Evolutionary conservation across 1,140 invertebrate species (phyloP).

Genomic region (Ganaspis sp.): DNA sequence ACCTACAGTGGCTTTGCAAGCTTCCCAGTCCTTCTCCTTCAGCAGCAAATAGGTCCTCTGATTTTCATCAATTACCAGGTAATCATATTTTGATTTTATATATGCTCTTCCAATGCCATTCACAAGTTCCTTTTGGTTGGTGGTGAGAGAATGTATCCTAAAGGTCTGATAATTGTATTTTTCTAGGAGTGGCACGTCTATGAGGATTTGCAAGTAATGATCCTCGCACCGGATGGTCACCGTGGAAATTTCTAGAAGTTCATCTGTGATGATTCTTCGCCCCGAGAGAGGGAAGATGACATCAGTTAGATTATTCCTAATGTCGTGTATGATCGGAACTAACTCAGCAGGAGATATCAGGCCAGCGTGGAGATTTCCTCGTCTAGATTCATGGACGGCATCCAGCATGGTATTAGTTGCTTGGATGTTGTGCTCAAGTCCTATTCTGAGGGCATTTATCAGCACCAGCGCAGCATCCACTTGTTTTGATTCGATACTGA

Average conservation of each 20-base stretch:
- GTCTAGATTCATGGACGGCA: not conserved
- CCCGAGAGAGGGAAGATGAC: not conserved
- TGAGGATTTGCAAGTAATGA: not conserved
- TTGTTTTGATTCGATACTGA: too few relatives aligned
- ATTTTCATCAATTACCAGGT: not conserved
- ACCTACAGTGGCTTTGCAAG: not conserved
- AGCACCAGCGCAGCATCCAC: not conserved
- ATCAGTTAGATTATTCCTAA: not conserved
- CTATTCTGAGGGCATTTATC: not conserved
- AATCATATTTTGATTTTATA: not conserved
- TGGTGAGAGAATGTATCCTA: not conserved
- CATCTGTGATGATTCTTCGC: not conserved
- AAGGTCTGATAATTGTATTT: not conserved
- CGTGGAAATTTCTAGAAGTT: constrained; percentile 2
- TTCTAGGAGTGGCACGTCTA: not conserved
- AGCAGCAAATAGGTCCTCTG: not conserved
- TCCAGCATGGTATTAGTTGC: not conserved
- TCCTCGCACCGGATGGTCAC: not conserved
- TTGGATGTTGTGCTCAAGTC: not conserved
- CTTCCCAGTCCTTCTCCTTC: not conserved
- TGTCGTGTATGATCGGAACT: not conserved
- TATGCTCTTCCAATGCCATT: not conserved
- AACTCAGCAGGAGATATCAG: not conserved
- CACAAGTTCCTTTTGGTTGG: not conserved
- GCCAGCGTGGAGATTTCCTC: not conserved